Base-by-base conservation (phyloP, 1,140 invertebrate genomes). In the Orussus abietinus region DNA sequence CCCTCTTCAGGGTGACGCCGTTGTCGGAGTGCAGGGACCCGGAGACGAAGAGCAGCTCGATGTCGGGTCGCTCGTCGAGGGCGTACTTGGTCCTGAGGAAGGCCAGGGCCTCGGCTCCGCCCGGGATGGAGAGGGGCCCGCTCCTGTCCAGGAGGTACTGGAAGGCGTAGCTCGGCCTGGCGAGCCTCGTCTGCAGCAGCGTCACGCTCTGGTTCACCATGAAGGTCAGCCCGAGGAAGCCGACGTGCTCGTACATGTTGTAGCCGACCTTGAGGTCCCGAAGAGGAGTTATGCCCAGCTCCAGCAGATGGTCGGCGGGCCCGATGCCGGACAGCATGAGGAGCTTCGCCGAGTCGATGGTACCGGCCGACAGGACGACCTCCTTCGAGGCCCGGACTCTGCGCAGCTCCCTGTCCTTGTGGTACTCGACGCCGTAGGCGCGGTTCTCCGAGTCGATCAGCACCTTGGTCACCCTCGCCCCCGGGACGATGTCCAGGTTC, bases 271-370 rank as follows among this genome's bases (percentile, higher is more conserved):
- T 78, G 7, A 84, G 64, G 45, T 86, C 77, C 55, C 83, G 67
- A 6, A 88, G 63, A 0, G 84, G 65, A 0, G 77, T 70, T 15
- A 91, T 83, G 0, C 80, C 80, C 1, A 89, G 63, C 15, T 81
- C 76, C 31, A 80, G 62, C 2, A 95, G 68, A 48, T 88, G 80
- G 15, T 80, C 66, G 39, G 59, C 75, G 0, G 84, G 85, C 3
- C 86, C 87, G 19, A 90, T 77, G 12, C 87, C 87, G 1, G 84
- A 88, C 1, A 88, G 53, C 78, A 88, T 81, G 1, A 90, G 60
- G 5, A 90, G 38, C 51, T 85, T 80, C 2, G 85, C 80, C 0
- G 81, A 77, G 48, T 85, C 83, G 7, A 87, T 77, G 1, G 80
- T 72, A 4, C 85, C 85, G 0, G 79, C 82, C 0, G 81, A 81